phyloP scores from a whole-genome alignment of 2,888 invertebrate genomes.

The Microctonus brassicae region DNA sequence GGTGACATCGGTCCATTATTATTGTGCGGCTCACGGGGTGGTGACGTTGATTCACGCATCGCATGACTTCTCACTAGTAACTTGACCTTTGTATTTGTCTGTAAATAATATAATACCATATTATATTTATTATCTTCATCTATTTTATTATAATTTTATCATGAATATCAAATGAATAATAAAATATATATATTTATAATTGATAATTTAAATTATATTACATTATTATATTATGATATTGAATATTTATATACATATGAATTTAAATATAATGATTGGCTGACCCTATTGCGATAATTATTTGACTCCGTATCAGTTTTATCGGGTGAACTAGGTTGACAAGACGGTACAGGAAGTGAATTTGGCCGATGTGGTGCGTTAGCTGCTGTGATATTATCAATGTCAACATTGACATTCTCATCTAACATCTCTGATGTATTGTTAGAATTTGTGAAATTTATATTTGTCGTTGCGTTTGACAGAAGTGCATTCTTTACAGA shows the following conservation, averaged over 20 bases:
- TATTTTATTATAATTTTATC: too few relatives aligned
- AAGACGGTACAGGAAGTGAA: constrained; percentile 42
- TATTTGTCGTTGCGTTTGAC: constrained; percentile 53
- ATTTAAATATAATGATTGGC: constrained; percentile 24
- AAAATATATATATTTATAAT: constrained; percentile 7
- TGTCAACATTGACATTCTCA: constrained; percentile 61
- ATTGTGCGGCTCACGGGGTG: constrained; percentile 71
- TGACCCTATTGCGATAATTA: constrained; percentile 65
- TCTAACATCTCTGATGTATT: constrained; percentile 66
- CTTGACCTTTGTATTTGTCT: constrained; percentile 83
- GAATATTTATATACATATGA: constrained; percentile 11
- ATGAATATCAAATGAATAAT: neutral
- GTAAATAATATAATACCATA: constrained; percentile 50
- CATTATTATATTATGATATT: too few relatives aligned
- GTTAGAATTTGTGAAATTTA: constrained; percentile 53
- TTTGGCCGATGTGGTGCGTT: constrained; percentile 50
- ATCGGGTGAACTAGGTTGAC: constrained; percentile 50
- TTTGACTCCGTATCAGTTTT: constrained; percentile 62
- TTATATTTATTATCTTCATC: neutral
- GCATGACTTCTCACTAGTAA: constrained; percentile 91
- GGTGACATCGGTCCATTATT: constrained; percentile 53
- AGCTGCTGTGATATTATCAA: constrained; percentile 38
- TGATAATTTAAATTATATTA: too few relatives aligned
- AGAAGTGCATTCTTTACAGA: constrained; percentile 62
- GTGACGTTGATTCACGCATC: constrained; percentile 84